Evolutionary conservation across 2,888 invertebrate genomes (phyloP), one percentile per base, ranked within the genome.

Genomic region (Dolomedes plantarius): DNA sequence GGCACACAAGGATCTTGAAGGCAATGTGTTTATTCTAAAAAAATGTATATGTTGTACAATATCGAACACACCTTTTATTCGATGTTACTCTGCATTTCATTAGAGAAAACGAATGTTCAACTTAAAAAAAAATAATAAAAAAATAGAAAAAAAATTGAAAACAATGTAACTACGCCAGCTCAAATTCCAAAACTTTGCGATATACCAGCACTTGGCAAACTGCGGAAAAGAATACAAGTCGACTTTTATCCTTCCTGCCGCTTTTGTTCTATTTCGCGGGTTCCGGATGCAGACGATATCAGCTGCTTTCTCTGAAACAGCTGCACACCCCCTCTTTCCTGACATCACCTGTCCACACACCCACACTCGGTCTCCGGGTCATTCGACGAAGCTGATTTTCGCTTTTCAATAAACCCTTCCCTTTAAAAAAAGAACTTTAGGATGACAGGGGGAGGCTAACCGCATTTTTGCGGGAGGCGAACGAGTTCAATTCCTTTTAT

Each of bases 201-300:
- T 23, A 27, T 27, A 68, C 16, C 23, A 23, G 72, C 72, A 72
- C 72, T 72, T 72, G 50, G 72, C 72, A 72, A 50, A 46, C 81
- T 82, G 62, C 74, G 81, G 81, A 83, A 79, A 76, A 83, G 76
- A 83, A 83, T 76, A 64, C 71, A 28, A 62, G 36, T 29, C 19
- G 62, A 27, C 32, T 36, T 69, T 32, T 68, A 16, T 68, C 36
- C 41, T 76, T 77, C 72, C 69, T 72, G 32, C 46, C 36, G 67
- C 62, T n/a, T 81, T 85, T 85, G 83, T 85, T 85, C 83, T 77
- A 56, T 83, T 85, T 85, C 67, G 83, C 83, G 77, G 77, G 77
- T 72, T 77, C 82, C 82, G 82, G 82, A 83, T 83, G 67, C 67
- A 13, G 67, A 73, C 19, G 72, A 39, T 64, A 85, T 77, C 83